phyloP scores from a whole-genome alignment of 2,113 vertebrate species.

The Albula glossodonta region DNA sequence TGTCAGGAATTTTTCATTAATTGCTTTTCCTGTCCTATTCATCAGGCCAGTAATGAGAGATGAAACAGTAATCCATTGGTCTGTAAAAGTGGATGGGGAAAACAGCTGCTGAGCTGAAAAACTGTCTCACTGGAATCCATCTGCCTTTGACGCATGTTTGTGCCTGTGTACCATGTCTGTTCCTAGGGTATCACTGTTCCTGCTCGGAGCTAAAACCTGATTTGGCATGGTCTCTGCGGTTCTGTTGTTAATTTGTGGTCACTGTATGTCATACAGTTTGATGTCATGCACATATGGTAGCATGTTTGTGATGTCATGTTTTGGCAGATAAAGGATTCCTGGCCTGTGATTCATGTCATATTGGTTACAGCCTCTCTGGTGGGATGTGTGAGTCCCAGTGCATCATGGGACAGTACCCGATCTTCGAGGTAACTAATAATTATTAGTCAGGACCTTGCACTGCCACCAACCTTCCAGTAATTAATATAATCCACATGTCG shows the following conservation, averaged over 20 bases:
- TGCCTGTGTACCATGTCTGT: no score
- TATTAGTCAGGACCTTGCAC: not conserved
- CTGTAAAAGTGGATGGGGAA: not conserved
- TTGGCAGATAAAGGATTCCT: constrained; percentile 65
- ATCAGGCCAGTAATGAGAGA: no score
- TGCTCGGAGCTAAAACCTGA: no score
- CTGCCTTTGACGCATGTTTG: no score
- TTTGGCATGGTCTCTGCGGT: no score
- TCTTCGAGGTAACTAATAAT: constrained; percentile 64
- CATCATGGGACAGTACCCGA: constrained; percentile 71
- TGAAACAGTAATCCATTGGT: not conserved
- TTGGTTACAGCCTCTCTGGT: constrained; percentile 70
- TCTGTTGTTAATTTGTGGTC: no score
- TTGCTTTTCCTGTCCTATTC: no score
- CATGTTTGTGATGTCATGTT: not conserved
- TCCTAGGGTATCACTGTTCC: no score
- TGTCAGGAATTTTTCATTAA: no score
- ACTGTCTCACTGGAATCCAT: no score
- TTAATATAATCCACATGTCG: not conserved
- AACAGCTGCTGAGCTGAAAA: no score
- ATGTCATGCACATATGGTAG: not conserved
- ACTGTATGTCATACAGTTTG: not conserved
- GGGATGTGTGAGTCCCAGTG: constrained; percentile 76
- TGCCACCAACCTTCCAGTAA: not conserved
- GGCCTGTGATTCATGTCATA: constrained; percentile 79